A percentile compares a stretch with the other conserved stretches of the same genome.
phyloP scores from a whole-genome alignment of 2,797 vertebrate genomes.

The Hydrocynus forskahlii region DNA sequence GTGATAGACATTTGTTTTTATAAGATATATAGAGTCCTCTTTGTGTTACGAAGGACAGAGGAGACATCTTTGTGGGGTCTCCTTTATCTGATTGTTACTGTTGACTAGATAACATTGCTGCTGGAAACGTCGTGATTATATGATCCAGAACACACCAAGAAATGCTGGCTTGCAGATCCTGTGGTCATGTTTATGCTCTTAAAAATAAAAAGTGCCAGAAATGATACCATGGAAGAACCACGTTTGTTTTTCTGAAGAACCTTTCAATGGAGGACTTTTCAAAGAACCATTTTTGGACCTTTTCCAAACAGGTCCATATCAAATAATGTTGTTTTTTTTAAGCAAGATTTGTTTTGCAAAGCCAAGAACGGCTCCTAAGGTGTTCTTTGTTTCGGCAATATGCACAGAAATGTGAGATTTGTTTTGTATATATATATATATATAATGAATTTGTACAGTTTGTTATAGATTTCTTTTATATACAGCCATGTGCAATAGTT shows the following conservation, averaged over 20 bases:
- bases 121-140: constrained; percentile 4
- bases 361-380: neutral
- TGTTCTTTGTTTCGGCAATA: neutral
- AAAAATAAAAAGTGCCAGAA: neutral
- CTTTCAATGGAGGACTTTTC: neutral
- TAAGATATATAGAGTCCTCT: constrained; percentile 73
- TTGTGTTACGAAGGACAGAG: constrained; percentile 64
- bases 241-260: neutral
- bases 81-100: constrained; percentile 20
- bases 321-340: neutral
- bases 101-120: constrained; percentile 1
- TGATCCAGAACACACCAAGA: neutral
- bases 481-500: too few relatives aligned
- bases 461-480: too few relatives aligned
- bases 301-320: neutral
- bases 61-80: constrained; percentile 46
- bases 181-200: neutral
- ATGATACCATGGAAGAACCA: neutral
- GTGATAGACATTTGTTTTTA: constrained; percentile 77
- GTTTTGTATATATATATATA: too few relatives aligned
- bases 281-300: neutral
- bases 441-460: too few relatives aligned
- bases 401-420: too few relatives aligned
- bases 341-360: neutral
- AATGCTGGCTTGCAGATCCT: neutral